These are phyloP conservation scores for Lutraria rhynchaena DNA, from an alignment of 1,140 invertebrate genomes.

Conservation along the genomic window DNA sequence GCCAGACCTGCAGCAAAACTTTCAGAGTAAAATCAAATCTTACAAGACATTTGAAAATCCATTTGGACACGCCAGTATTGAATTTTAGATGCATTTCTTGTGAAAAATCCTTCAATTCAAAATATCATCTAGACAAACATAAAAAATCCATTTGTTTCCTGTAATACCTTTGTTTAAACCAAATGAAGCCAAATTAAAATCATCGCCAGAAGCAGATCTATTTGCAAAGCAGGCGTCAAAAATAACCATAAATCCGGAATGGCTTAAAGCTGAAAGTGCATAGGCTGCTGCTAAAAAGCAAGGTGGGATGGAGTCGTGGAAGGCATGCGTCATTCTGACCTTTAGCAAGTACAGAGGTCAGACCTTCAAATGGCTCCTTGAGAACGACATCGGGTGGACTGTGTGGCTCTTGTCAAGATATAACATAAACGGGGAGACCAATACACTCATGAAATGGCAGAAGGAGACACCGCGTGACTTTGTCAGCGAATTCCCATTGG, in stretches of 20 bases:
- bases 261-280: background rate
- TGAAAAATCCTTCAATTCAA: too few species aligned
- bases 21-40: too few species aligned
- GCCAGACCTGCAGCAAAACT: too few species aligned
- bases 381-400: constrained; percentile 5
- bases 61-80: too few species aligned
- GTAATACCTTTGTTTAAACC: too few species aligned
- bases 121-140: too few species aligned
- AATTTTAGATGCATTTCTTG: too few species aligned
- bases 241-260: background rate
- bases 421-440: background rate
- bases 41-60: too few species aligned
- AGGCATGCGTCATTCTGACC: constrained; percentile 5
- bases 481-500: background rate
- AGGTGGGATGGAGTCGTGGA: constrained; percentile 3
- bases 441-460: constrained; percentile 2
- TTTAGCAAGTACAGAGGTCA: constrained; percentile 3
- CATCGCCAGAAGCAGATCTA: too few species aligned
- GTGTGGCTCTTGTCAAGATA: background rate
- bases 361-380: constrained; percentile 8
- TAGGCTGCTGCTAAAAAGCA: background rate
- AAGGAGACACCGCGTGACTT: constrained; percentile 5
- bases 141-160: too few species aligned
- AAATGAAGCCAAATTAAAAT: too few species aligned
- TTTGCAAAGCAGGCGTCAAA: too few species aligned